These are phyloP conservation scores for Centropristis striata DNA, from an alignment of 2,113 vertebrate species.

Conservation along the genomic window DNA sequence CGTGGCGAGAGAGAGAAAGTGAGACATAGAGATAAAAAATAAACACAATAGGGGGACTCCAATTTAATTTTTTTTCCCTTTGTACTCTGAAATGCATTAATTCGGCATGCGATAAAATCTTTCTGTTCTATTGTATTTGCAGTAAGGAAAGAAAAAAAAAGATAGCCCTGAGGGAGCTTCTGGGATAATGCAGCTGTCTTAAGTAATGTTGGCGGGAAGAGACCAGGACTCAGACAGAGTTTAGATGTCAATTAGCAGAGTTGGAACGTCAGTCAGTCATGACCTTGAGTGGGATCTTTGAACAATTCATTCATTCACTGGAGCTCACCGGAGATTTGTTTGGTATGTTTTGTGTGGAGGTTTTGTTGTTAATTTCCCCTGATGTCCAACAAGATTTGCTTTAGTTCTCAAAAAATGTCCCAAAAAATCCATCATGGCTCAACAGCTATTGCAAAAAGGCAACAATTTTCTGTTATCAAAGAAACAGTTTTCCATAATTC, in stretches of 20 bases:
- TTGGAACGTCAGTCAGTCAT: conserved; percentile 35
- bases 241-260: conserved; percentile 47
- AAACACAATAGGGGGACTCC: conserved; percentile 14
- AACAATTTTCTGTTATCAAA: conserved; percentile 10
- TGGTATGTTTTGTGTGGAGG: background rate
- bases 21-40: background rate
- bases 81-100: conserved; percentile 5
- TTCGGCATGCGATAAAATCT: conserved; percentile 18
- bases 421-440: background rate
- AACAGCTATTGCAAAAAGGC: conserved; percentile 8
- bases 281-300: conserved; percentile 33
- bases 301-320: background rate
- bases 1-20: conserved; percentile 3
- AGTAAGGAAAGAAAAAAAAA: too few species aligned
- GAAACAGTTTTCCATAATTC: conserved; percentile 4
- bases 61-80: background rate
- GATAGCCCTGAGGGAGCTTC: conserved; percentile 6
- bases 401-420: background rate
- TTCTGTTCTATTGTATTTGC: conserved; percentile 17
- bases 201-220: conserved; percentile 13
- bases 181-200: conserved; percentile 37
- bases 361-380: background rate
- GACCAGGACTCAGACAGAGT: conserved; percentile 2
- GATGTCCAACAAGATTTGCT: background rate
- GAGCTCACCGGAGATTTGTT: background rate